Percentiles rank a stretch among this genome's conserved stretches.
Conservation (phyloP, 2,888 invertebrate species). For the Polia nebulosa region DNA sequence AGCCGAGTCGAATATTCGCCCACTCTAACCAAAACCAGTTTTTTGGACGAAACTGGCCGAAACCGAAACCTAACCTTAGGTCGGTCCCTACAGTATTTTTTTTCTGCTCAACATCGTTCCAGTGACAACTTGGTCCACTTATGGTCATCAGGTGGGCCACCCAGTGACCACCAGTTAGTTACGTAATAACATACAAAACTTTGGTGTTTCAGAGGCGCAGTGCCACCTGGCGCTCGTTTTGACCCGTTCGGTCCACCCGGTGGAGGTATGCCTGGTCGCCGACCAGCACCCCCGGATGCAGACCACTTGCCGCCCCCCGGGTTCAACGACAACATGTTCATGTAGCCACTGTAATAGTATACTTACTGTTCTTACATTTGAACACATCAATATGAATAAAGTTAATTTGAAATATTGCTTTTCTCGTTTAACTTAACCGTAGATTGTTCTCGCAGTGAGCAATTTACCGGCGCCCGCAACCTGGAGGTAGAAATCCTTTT, state of each 20-base stretch:
- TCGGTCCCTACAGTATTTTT: no score
- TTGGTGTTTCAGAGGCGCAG: conserved; percentile 84
- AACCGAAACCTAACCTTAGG: no score
- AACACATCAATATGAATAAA: conserved; percentile 63
- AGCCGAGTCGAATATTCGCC: no score
- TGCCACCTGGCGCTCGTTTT: conserved; percentile 95
- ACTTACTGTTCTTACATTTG: conserved; percentile 39
- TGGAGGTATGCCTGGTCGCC: conserved; percentile 82
- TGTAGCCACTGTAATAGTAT: conserved; percentile 83
- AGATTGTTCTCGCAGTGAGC: no score
- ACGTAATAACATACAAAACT: not conserved
- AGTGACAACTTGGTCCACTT: not conserved
- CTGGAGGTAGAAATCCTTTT: no score
- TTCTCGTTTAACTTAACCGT: not conserved
- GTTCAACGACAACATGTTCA: conserved; percentile 94
- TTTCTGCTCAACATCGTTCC: not conserved
- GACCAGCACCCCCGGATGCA: conserved; percentile 92
- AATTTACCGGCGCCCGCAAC: no score
- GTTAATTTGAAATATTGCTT: conserved; percentile 39
- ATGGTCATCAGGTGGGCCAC: not conserved
- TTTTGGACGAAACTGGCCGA: no score
- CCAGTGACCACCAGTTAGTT: not conserved
- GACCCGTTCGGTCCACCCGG: conserved; percentile 95
- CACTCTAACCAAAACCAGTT: no score
- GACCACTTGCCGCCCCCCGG: conserved; percentile 95